Conservation (phyloP, 2,797 vertebrate genomes). For the Cercopithecus hamlyni region DNA sequence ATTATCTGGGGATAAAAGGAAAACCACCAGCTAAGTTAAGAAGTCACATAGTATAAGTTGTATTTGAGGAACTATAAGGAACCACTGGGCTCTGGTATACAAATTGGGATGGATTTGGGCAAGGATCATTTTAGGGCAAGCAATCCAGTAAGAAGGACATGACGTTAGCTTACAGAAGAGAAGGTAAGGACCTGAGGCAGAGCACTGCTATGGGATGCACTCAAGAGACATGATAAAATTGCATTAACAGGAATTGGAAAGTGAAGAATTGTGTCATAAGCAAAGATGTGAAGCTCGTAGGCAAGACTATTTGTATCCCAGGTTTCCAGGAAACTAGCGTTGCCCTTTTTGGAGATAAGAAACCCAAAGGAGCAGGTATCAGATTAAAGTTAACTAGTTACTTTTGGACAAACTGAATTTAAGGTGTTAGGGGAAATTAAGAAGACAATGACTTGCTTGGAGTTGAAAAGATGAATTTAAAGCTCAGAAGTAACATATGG, state of each 20-base stretch:
- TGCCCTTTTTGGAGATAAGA: not conserved
- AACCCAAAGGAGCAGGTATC: not conserved
- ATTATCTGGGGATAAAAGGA: not conserved
- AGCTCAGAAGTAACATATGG: not conserved
- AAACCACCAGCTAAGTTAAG: not conserved
- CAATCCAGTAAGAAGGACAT: not conserved
- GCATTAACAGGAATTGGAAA: not conserved
- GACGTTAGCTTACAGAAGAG: not conserved
- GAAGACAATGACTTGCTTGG: not conserved
- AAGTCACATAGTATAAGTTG: not conserved
- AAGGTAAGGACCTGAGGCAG: too few species aligned
- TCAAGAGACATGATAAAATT: not conserved
- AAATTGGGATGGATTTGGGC: not conserved
- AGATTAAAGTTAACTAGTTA: not conserved
- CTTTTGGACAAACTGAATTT: not conserved
- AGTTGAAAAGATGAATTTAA: not conserved
- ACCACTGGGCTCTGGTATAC: not conserved
- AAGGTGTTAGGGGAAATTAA: not conserved
- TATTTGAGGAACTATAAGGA: not conserved
- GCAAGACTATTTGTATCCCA: not conserved
- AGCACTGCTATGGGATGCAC: not conserved
- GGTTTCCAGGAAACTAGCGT: not conserved
- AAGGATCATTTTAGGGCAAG: not conserved
- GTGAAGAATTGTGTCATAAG: not conserved
- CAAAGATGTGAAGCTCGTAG: not conserved